Evolutionary conservation across 1,140 invertebrate genomes (phyloP), one percentile per base, ranked within the genome.

Genomic region (Luehdorfia chinensis): DNA sequence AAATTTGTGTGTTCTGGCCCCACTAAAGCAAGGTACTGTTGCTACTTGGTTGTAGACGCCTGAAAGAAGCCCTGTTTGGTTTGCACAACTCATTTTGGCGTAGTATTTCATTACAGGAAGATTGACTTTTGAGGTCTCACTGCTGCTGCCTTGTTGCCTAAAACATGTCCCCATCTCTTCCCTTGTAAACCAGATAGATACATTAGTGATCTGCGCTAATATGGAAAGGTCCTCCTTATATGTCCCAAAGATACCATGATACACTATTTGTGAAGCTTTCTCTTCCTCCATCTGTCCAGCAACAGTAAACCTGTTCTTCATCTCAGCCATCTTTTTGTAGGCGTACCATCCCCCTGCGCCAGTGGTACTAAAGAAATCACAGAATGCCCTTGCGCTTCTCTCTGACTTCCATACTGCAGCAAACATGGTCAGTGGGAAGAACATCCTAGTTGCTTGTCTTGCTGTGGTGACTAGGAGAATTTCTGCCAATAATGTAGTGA

Each of bases 401-500:
- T 33, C 4, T 3, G 6, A 0, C 1, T 15, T 33, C 31, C 14
- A 33, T 2, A 33, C 31, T 14, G 31, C 31, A 14, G 31, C 14
- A 33, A 33, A 33, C 1, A 33, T 33, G 6, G 31, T 21, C n/a
- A 31, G 4, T 9, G 44, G 43, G 23, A 50, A 50, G 11, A 44
- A 50, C 39, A 45, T 50, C 2, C 32, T 12, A 4, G 39, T 50
- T n/a, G 39, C 21, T 12, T 50, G 31, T 37, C 49, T 11, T 2
- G 49, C 4, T 4, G 41, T 50, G n/a, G 41, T 50, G 1, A 50
- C 21, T 1, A 50, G 14, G 1, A 45, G 1, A 0, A 27, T 53
- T 28, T 39, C 44, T 8, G 59, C 54, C 2, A 56, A 7, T 0
- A 61, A 8, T 6, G 30, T 56, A 2, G 36, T 53, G 4, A 61